Conservation (phyloP, 2,888 invertebrate species). For the Brachynemurus nebulosus region DNA sequence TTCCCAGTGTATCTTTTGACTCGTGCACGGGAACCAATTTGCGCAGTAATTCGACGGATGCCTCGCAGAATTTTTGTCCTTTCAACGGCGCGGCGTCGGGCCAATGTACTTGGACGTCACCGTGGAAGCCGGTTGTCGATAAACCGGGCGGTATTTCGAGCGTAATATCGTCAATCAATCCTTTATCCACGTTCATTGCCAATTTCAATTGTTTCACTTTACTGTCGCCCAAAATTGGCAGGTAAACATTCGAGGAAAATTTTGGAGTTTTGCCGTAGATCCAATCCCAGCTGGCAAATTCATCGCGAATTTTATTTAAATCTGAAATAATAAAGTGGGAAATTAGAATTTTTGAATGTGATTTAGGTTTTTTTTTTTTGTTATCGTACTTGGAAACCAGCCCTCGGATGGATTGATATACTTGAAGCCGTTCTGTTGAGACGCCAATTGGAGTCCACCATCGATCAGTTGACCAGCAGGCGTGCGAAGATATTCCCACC, state of each 20-base stretch:
- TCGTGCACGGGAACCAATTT: neutral
- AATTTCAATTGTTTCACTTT: constrained; percentile 40
- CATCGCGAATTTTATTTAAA: constrained; percentile 50
- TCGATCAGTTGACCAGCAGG: constrained; percentile 51
- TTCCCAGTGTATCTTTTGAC: neutral
- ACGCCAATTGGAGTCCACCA: constrained; percentile 54
- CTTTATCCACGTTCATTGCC: constrained; percentile 48
- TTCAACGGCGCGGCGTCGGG: neutral
- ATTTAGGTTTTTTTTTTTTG: neutral
- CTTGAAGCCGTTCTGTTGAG: constrained; percentile 72
- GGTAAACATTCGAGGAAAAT: constrained; percentile 56
- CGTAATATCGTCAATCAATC: constrained; percentile 49
- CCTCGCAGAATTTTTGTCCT: neutral
- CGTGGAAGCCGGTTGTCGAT: constrained; percentile 42
- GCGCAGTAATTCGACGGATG: neutral
- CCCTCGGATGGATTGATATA: constrained; percentile 73
- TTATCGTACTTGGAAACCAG: constrained; percentile 62
- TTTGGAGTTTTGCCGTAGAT: constrained; percentile 74
- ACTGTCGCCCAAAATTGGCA: constrained; percentile 42
- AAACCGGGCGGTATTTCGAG: constrained; percentile 48
- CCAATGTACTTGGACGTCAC: constrained; percentile 49
- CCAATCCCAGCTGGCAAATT: constrained; percentile 77
- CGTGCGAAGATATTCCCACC: constrained; percentile 71
- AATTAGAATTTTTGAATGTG: neutral
- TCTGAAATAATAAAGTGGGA: constrained; percentile 33